phyloP scores from a whole-genome alignment of 2,888 invertebrate species.

The Protodeltote pygarga region DNA sequence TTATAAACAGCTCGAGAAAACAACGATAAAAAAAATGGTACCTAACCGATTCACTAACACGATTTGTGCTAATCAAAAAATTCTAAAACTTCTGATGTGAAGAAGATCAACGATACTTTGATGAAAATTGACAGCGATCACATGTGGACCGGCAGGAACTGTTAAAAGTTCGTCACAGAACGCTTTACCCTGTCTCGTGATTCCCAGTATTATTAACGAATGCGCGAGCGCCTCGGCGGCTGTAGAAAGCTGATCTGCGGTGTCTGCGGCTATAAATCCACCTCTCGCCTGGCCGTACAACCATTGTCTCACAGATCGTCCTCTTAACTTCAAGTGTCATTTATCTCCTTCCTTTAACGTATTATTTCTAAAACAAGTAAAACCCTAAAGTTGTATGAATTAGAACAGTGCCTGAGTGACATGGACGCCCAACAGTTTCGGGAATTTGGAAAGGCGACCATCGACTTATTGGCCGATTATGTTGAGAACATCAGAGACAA shows the following conservation, averaged over 20 bases:
- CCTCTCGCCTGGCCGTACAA: conserved; percentile 60
- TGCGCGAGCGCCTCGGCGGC: conserved; percentile 45
- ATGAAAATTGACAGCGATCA: conserved; percentile 2
- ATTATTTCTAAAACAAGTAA: not conserved
- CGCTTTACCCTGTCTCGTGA: conserved; percentile 16
- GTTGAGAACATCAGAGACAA: conserved; percentile 93
- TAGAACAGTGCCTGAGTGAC: conserved; percentile 51
- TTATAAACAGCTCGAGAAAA: no score
- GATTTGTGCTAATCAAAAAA: no score
- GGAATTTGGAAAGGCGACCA: conserved; percentile 94
- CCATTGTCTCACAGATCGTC: conserved; percentile 78
- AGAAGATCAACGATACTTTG: no score
- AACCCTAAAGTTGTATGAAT: conserved; percentile 25
- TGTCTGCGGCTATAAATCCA: conserved; percentile 75
- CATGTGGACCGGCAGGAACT: conserved; percentile 9
- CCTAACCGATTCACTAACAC: no score
- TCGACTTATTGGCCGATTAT: conserved; percentile 97
- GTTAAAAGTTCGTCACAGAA: conserved; percentile 3
- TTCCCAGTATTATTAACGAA: conserved; percentile 22
- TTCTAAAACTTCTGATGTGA: no score
- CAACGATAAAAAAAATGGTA: no score
- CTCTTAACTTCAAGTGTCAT: conserved; percentile 60
- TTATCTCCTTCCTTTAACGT: conserved; percentile 3
- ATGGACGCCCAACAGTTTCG: conserved; percentile 94
- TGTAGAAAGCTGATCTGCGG: conserved; percentile 76